These are phyloP conservation scores for Andrena chrysosceles DNA, from an alignment of 2,888 invertebrate species.

Conservation along the genomic window DNA sequence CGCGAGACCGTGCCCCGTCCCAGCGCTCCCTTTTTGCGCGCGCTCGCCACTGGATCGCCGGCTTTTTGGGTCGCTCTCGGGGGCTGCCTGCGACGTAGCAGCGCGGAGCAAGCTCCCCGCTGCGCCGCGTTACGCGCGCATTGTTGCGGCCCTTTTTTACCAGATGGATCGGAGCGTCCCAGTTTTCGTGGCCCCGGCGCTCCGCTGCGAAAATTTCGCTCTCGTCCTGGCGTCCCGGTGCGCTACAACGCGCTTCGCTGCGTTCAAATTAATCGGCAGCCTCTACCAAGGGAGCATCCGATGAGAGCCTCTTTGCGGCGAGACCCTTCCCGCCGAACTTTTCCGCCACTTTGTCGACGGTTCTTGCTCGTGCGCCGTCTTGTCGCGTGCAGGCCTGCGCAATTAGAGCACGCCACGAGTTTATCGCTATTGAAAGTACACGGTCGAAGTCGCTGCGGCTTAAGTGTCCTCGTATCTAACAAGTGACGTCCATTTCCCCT, in stretches of 20 bases:
- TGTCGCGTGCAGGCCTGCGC: too few relatives aligned
- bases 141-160: slow-evolving; percentile 81
- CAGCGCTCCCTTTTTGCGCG: slow-evolving; percentile 49
- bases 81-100: slow-evolving; percentile 74
- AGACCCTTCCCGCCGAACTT: neutral
- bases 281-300: slow-evolving; percentile 40
- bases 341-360: neutral
- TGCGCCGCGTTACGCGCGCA: slow-evolving; percentile 77
- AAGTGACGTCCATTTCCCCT: too few relatives aligned
- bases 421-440: too few relatives aligned
- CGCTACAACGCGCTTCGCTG: slow-evolving; percentile 46
- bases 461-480: too few relatives aligned
- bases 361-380: too few relatives aligned
- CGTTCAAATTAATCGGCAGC: slow-evolving; percentile 48
- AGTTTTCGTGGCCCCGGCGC: slow-evolving; percentile 56
- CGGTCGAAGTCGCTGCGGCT: too few relatives aligned
- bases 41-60: slow-evolving; percentile 36
- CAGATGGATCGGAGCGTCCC: slow-evolving; percentile 68
- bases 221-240: slow-evolving; percentile 43
- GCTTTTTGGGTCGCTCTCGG: slow-evolving; percentile 11
- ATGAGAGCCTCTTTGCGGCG: slow-evolving; percentile 25
- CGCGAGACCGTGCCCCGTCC: slow-evolving; percentile 44
- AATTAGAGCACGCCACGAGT: too few relatives aligned
- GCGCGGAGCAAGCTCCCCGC: slow-evolving; percentile 76
- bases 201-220: slow-evolving; percentile 66